Base-by-base conservation (phyloP, 1,140 invertebrate species). In the Drosophila arizonae region DNA sequence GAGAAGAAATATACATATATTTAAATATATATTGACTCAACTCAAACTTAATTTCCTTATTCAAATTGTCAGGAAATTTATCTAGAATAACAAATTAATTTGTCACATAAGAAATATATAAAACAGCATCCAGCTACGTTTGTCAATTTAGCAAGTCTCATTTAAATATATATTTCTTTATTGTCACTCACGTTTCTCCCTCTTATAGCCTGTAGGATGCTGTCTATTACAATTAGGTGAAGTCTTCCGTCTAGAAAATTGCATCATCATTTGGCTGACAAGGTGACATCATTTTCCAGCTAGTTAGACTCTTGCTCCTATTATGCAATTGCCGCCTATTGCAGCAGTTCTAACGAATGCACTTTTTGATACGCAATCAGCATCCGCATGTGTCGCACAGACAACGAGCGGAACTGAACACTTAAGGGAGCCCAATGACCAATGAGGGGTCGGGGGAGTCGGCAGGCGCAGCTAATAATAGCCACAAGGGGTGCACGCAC, bases 331-430 rank as follows among this genome's bases (percentile, higher is more conserved):
- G 81, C 72, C 71, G 76, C 30, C 69, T 60, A 45, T 52, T 43
- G 50, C 33, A 15, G 50, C 28, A 46, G 71, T 70, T 84, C 61
- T 81, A 77, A 56, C 70, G 71, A 57, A 54, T 75, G 81, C 81
- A 85, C 55, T 81, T 77, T 65, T 43, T 41, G 56, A 26, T 39
- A 24, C 39, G 46, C 56, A 45, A 52, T 57, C 54, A 66, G 36
- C 61, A 52, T 68, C 45, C 55, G 26, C 55, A 64, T 39, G 61
- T 52, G 28, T 48, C 58, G 56, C 72, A 69, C 57, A 55, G 51
- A 65, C 61, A 36, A 67, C 82, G 84, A 87, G 77, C 84, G 84
- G 84, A 87, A 87, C 84, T 87, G 68, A 84, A 52, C 84, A 87
- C 84, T 87, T 87, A 86, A 81, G 81, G 79, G 64, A 65, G 57